phyloP scores from a whole-genome alignment of 1,140 invertebrate genomes.

The Dreissena rostriformis region DNA sequence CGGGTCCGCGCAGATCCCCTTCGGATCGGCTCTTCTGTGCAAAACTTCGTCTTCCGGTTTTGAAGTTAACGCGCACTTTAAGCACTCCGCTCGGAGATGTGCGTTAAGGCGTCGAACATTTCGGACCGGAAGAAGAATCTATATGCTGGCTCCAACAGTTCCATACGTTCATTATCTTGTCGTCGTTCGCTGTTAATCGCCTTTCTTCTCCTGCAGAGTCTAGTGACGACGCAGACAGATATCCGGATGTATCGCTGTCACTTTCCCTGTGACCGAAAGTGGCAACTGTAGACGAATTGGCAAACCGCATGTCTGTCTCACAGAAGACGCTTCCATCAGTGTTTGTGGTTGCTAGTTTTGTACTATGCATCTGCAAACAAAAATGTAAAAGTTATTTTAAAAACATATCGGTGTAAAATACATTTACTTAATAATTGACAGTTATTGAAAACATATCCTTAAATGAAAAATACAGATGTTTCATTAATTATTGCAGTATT shows the following conservation, averaged over 20 bases:
- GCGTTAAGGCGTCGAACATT: constrained; percentile 43
- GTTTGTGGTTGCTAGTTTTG: too few relatives aligned
- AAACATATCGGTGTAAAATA: too few relatives aligned
- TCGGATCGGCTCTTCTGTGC: constrained; percentile 30
- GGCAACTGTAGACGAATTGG: too few relatives aligned
- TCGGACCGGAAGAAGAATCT: not conserved
- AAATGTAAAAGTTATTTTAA: too few relatives aligned
- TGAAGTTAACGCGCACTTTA: not conserved
- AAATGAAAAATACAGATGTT: too few relatives aligned
- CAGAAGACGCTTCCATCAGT: too few relatives aligned
- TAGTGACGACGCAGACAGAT: constrained; percentile 44
- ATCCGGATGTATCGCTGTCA: constrained; percentile 45
- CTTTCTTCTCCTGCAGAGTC: constrained; percentile 49
- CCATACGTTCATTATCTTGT: constrained; percentile 47
- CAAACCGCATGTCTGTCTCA: too few relatives aligned
- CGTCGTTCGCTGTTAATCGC: constrained; percentile 26
- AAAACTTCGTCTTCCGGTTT: not conserved
- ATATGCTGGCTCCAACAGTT: constrained; percentile 8
- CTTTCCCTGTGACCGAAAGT: constrained; percentile 5
- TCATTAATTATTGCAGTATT: too few relatives aligned
- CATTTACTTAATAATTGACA: too few relatives aligned
- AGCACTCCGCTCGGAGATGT: not conserved
- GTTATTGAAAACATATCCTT: too few relatives aligned
- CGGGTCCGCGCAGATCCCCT: not conserved
- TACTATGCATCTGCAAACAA: too few relatives aligned